Evolutionary conservation across 1,140 invertebrate genomes (phyloP).

Genomic region (Halictus rubicundus): DNA sequence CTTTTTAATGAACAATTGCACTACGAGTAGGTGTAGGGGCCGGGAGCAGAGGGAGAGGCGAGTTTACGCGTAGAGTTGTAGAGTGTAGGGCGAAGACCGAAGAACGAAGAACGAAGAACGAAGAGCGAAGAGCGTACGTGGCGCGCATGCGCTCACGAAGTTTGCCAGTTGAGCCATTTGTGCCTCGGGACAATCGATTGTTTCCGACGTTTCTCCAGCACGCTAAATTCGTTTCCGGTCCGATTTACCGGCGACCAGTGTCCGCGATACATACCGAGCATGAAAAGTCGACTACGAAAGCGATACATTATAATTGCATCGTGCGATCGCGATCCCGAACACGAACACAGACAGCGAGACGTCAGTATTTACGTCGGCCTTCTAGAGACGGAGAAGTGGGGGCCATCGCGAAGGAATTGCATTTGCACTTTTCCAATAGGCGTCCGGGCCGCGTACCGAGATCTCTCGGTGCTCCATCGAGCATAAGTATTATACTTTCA

Average conservation of each 20-base stretch:
- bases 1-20: not conserved
- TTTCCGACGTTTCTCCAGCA: constrained; percentile 60
- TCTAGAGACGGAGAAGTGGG: too few species aligned
- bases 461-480: constrained; percentile 34
- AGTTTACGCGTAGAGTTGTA: too few species aligned
- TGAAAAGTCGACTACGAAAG: constrained; percentile 38
- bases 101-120: too few species aligned
- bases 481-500: constrained; percentile 52
- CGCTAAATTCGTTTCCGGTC: constrained; percentile 60
- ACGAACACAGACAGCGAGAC: not conserved
- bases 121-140: not conserved
- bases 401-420: not conserved
- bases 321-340: not conserved
- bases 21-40: too few species aligned
- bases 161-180: constrained; percentile 48
- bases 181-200: constrained; percentile 53
- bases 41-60: not conserved
- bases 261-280: constrained; percentile 19
- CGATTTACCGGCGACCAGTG: constrained; percentile 46
- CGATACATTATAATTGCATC: constrained; percentile 36
- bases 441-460: not conserved
- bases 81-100: too few species aligned
- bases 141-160: constrained; percentile 45
- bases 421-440: constrained; percentile 19
- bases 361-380: not conserved